Conservation (phyloP, 1,140 invertebrate species). For the Orussus abietinus region DNA sequence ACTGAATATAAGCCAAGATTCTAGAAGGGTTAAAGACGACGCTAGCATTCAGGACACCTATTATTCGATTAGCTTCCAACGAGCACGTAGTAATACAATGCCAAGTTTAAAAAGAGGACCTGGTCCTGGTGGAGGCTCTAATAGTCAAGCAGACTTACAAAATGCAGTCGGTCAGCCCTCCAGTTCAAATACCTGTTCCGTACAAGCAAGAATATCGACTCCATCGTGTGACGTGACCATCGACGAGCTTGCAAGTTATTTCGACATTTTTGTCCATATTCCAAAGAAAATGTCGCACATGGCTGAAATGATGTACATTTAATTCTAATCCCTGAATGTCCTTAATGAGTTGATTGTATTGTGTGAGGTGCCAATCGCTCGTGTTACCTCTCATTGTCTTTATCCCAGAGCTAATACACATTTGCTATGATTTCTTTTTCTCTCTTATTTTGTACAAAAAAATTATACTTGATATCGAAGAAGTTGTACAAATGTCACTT, state of each 20-base stretch:
- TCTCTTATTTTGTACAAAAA: too few species aligned
- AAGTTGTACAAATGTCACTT: too few species aligned
- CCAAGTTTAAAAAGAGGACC: constrained; percentile 45
- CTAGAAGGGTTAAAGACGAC: constrained; percentile 41
- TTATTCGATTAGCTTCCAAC: constrained; percentile 41
- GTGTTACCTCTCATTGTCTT: not conserved
- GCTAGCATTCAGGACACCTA: constrained; percentile 37
- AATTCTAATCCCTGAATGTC: constrained; percentile 32
- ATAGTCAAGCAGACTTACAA: constrained; percentile 12
- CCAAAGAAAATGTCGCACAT: constrained; percentile 94
- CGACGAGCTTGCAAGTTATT: constrained; percentile 87
- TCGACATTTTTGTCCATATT: constrained; percentile 89
- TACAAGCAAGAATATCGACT: constrained; percentile 58
- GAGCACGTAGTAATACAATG: constrained; percentile 50
- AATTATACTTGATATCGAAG: constrained; percentile 31
- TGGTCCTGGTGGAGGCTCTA: constrained; percentile 33
- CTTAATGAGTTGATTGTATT: not conserved
- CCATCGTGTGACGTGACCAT: constrained; percentile 74
- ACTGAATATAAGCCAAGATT: constrained; percentile 36
- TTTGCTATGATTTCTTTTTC: not conserved
- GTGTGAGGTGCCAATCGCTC: not conserved
- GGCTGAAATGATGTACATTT: constrained; percentile 97
- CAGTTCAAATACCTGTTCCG: constrained; percentile 49
- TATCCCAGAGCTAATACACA: not conserved
- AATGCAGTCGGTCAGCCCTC: constrained; percentile 12